Conservation (phyloP, 2,888 invertebrate species). For the Ormyrus pomaceus region DNA sequence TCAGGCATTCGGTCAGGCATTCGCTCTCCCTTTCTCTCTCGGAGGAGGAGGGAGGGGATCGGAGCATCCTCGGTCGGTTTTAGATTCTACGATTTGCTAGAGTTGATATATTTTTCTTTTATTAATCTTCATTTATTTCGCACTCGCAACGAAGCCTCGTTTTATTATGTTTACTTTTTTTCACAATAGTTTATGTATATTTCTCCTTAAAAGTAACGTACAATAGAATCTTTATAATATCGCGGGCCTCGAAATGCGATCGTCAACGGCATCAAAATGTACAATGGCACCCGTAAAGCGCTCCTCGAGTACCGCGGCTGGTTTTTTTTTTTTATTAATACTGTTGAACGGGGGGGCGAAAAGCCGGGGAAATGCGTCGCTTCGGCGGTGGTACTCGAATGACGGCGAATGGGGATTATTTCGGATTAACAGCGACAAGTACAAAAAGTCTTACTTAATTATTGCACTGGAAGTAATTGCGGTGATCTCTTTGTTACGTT, state of each 20-base stretch:
- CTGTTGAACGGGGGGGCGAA: no score
- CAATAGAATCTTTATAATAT: slow-evolving; percentile 17
- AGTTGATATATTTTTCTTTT: slow-evolving; percentile 30
- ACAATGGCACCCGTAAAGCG: slow-evolving; percentile 19
- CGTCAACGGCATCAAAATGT: slow-evolving; percentile 23
- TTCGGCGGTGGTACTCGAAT: no score
- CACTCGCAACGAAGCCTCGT: slow-evolving; percentile 26
- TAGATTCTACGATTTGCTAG: slow-evolving; percentile 26
- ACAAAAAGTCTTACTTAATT: no score
- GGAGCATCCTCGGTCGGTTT: slow-evolving; percentile 12
- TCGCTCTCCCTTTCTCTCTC: background rate
- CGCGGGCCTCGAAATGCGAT: slow-evolving; percentile 19
- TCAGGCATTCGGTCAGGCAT: background rate
- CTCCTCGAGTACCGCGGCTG: slow-evolving; percentile 19
- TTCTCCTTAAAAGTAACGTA: slow-evolving; percentile 4
- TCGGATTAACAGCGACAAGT: no score
- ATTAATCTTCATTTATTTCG: slow-evolving; percentile 32
- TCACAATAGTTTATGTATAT: slow-evolving; percentile 18
- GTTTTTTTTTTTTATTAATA: background rate
- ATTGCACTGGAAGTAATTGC: no score
- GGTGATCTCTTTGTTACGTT: no score
- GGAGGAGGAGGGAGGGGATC: background rate
- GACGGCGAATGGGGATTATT: no score
- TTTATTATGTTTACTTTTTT: background rate
- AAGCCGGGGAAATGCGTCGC: no score